Conservation (phyloP, 2,113 vertebrate genomes). For the Lycaon pictus region DNA sequence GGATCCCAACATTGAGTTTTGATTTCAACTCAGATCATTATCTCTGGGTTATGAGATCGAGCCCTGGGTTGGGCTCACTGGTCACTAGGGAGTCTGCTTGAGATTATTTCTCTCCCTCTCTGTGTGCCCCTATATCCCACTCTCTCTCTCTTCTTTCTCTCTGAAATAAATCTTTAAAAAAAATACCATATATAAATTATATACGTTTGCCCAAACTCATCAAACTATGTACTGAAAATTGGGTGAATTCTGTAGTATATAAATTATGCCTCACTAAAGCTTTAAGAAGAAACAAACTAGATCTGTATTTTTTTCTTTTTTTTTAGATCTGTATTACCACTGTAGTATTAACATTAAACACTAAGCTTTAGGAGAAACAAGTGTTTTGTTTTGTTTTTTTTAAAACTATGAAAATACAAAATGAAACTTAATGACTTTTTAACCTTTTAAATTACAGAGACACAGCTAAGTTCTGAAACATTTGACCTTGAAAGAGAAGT, state of each 20-base stretch:
- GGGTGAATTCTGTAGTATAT: slow-evolving; percentile 47
- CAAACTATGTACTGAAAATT: slow-evolving; percentile 36
- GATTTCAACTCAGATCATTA: no score
- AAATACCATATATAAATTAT: slow-evolving; percentile 28
- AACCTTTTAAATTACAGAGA: slow-evolving; percentile 89
- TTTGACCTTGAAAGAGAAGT: slow-evolving; percentile 80
- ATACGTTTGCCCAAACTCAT: slow-evolving; percentile 39
- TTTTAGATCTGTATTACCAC: neutral
- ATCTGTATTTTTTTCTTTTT: neutral
- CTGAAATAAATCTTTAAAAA: neutral
- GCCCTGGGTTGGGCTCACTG: no score
- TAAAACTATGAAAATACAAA: slow-evolving; percentile 43
- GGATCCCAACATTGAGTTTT: no score
- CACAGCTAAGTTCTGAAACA: slow-evolving; percentile 88
- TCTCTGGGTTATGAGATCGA: no score
- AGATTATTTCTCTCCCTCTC: no score
- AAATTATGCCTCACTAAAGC: slow-evolving; percentile 48
- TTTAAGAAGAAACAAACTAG: slow-evolving; percentile 46
- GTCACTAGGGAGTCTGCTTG: no score
- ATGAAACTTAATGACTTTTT: slow-evolving; percentile 68
- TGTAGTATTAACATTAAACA: neutral
- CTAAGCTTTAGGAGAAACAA: slow-evolving; percentile 37
- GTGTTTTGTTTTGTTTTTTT: neutral
- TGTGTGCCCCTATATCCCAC: no score
- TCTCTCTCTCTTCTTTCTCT: no score